Conservation (phyloP, 2,888 invertebrate genomes). For the Lithosia quadra region DNA sequence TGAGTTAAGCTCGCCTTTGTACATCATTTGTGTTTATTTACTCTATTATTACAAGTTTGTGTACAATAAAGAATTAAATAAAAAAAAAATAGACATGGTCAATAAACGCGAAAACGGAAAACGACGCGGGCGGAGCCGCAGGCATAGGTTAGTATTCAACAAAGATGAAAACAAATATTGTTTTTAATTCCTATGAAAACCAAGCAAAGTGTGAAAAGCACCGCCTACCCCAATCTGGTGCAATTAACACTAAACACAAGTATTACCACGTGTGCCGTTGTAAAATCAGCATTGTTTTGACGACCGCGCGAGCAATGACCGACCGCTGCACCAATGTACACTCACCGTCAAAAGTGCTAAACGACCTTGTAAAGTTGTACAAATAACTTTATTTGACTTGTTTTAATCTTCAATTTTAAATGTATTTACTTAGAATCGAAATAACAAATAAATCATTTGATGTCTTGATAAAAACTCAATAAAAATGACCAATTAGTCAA, state of each 20-base stretch:
- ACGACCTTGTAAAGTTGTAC: not conserved
- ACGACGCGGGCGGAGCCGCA: too few relatives aligned
- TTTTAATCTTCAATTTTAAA: not conserved
- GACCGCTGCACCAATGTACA: conserved; percentile 25
- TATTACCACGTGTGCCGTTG: conserved; percentile 44
- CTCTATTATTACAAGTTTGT: too few relatives aligned
- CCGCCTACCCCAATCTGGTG: conserved; percentile 18
- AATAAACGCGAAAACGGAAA: too few relatives aligned
- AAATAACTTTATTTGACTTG: not conserved
- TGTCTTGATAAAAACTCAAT: conserved; percentile 2
- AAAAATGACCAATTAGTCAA: not conserved
- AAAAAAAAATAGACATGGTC: too few relatives aligned
- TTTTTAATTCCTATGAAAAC: conserved; percentile 3
- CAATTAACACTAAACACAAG: conserved; percentile 42
- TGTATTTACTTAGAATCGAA: not conserved
- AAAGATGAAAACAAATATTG: not conserved
- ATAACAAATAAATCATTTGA: not conserved
- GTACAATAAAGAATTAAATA: too few relatives aligned
- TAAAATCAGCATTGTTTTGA: conserved; percentile 55
- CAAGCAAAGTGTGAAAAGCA: conserved; percentile 23
- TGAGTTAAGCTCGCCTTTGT: too few relatives aligned
- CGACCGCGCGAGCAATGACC: conserved; percentile 48
- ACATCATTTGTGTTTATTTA: too few relatives aligned
- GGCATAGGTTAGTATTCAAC: too few relatives aligned
- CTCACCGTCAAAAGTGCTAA: conserved; percentile 6